Percentiles rank a stretch among this genome's conserved stretches.
Conservation (phyloP, 2,797 vertebrate species). For the Calcarius lapponicus region DNA sequence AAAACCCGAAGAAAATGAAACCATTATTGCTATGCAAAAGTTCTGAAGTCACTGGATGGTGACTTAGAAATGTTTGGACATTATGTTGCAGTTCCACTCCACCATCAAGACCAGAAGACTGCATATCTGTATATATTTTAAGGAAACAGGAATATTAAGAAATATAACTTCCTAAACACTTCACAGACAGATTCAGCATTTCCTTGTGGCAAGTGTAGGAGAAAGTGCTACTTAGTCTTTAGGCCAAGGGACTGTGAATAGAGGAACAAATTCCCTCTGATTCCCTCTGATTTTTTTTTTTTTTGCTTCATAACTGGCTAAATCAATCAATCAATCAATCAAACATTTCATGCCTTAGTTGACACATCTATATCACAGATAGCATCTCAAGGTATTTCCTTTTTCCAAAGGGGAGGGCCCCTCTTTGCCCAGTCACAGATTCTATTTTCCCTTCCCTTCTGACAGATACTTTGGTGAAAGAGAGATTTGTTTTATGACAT, state of each 20-base stretch:
- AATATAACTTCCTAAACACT: background rate
- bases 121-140: background rate
- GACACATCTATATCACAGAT: background rate
- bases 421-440: background rate
- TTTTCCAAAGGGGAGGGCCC: background rate
- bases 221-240: background rate
- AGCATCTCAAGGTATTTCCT: background rate
- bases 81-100: background rate
- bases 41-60: background rate
- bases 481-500: conserved; percentile 49
- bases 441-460: conserved; percentile 29
- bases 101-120: background rate
- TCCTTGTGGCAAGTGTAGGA: background rate
- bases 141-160: background rate
- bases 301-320: background rate
- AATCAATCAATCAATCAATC: background rate
- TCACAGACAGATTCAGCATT: background rate
- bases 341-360: background rate
- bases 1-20: background rate
- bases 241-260: background rate
- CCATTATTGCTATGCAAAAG: background rate
- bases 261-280: background rate
- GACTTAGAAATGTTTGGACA: background rate
- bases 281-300: background rate
- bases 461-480: background rate